Conservation (phyloP, 2,888 invertebrate genomes). For the Tipula confusa region DNA sequence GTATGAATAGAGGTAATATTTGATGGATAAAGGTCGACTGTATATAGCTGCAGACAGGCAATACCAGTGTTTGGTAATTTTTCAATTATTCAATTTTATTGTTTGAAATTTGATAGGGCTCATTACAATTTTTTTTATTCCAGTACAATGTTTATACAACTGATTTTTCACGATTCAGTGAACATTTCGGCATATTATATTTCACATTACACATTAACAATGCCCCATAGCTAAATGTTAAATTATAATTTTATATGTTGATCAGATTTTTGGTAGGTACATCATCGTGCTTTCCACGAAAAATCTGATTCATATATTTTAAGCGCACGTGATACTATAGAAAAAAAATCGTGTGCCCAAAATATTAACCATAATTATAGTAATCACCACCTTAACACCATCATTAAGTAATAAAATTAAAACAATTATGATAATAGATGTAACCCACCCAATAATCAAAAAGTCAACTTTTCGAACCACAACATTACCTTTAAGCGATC, state of each 20-base stretch:
- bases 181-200: background rate
- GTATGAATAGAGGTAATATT: background rate
- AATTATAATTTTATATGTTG: background rate
- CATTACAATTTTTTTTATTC: background rate
- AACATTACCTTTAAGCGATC: background rate
- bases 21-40: background rate
- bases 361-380: background rate
- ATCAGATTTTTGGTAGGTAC: background rate
- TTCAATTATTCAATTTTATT: conserved; percentile 20
- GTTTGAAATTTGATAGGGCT: conserved; percentile 7
- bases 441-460: conserved; percentile 25
- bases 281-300: background rate
- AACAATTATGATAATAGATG: background rate
- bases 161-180: background rate
- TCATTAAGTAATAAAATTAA: background rate
- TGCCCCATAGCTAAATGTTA: background rate
- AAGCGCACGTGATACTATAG: too few species aligned
- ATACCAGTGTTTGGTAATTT: background rate
- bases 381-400: background rate
- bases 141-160: background rate
- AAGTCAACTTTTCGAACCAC: background rate
- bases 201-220: background rate
- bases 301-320: too few species aligned
- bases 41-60: background rate
- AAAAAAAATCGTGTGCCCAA: background rate